These are phyloP conservation scores for Himalopsyche tibetana DNA, from an alignment of 2,888 invertebrate species.

Conservation along the genomic window DNA sequence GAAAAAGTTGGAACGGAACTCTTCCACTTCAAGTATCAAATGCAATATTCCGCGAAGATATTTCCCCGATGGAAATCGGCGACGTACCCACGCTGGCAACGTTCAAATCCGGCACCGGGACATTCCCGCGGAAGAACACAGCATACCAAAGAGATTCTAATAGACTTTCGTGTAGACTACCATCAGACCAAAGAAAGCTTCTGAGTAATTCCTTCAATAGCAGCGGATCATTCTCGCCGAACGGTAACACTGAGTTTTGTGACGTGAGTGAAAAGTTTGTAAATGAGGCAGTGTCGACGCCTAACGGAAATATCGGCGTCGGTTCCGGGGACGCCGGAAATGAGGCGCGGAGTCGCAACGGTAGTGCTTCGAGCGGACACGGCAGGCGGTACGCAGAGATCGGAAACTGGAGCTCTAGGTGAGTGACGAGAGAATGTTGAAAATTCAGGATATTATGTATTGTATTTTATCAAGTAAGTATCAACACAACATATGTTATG, in stretches of 20 bases:
- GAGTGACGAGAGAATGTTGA: constrained; percentile 40
- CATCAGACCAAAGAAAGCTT: not conserved
- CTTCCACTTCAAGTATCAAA: constrained; percentile 75
- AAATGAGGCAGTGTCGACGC: constrained; percentile 75
- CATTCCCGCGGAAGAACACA: constrained; percentile 71
- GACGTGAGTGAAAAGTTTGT: constrained; percentile 68
- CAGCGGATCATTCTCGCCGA: constrained; percentile 4
- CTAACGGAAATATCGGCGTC: constrained; percentile 75
- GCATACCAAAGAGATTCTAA: constrained; percentile 54
- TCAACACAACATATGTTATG: no score
- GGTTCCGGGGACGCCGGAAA: constrained; percentile 74
- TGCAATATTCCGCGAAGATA: constrained; percentile 60
- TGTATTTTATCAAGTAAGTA: no score
- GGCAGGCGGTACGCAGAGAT: constrained; percentile 79
- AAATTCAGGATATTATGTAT: no score
- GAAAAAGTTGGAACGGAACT: constrained; percentile 78
- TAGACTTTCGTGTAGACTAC: constrained; percentile 48
- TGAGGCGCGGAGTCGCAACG: constrained; percentile 76
- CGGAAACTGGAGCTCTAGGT: constrained; percentile 74
- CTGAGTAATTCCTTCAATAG: not conserved
- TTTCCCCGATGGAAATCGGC: constrained; percentile 70
- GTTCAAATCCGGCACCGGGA: constrained; percentile 76
- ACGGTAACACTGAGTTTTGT: constrained; percentile 23
- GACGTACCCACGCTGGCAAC: constrained; percentile 73
- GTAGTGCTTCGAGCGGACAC: constrained; percentile 73